Evolutionary conservation across 2,113 vertebrate species (phyloP), one percentile per base, ranked within the genome.

Genomic region (Leuciscus idus): DNA sequence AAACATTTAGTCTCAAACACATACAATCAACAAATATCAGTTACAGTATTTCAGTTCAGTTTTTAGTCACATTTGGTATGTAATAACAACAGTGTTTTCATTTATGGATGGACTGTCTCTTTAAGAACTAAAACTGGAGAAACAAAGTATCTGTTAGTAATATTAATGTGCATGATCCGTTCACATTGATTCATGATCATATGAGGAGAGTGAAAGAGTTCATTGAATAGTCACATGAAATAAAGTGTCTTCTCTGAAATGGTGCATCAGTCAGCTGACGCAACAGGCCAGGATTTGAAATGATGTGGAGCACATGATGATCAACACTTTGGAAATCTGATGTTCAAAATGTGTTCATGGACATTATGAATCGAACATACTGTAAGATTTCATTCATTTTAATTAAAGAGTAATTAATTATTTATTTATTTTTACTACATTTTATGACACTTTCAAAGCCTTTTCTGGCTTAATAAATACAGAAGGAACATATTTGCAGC

Each of bases 141-240:
- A 36, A 85, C 36, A 77, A 17, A 52, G 43, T 36, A 36, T n/a
- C 75, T 8, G 15, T 66, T 83, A 66, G 30, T 36, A 33, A 62
- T 52, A 62, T 66, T 68, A 57, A 52, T 43, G 62, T 79, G 62
- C 2, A 15, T 57, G 30, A 79, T 79, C 46, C 62, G 55, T 55
- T 48, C 46, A 83, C 81, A 83, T 55, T 33, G n/a, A 9, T 36
- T 50, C 46, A 33, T 52, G 17, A 61, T 85, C 84, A 85, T 85
- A 79, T 85, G 84, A 85, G 12, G 84, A 85, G 12, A 76, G 2
- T 84, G 55, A 33, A 79, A 79, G 75, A 68, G 33, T 79, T 85
- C 36, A 57, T 72, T 85, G 23, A 85, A 39, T 13, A 78, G 39
- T 85, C 84, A 64, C 75, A 85, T 50, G 23, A 78, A 55, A 26